phyloP scores from a whole-genome alignment of 2,113 vertebrate species.

The Corythaixoides concolor region DNA sequence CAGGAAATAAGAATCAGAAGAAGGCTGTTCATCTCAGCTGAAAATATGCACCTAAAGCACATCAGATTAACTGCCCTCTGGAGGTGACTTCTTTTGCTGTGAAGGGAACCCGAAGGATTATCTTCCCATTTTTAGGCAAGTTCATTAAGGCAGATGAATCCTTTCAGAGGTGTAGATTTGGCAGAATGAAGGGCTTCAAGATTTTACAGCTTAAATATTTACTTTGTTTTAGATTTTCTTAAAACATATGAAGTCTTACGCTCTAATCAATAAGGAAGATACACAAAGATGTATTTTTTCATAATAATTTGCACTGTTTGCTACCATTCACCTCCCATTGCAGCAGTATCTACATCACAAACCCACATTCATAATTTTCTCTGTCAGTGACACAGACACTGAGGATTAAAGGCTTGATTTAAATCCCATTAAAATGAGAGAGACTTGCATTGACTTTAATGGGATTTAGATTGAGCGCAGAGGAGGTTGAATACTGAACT shows the following conservation, averaged over 20 bases:
- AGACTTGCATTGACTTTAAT: conserved; percentile 44
- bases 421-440: conserved; percentile 52
- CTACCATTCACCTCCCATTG: neutral
- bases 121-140: neutral
- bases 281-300: neutral
- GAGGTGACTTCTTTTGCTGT: neutral
- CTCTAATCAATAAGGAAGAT: neutral
- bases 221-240: neutral
- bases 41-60: neutral
- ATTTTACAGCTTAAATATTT: neutral
- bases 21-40: neutral
- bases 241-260: neutral
- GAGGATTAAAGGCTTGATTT: conserved; percentile 42
- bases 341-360: neutral
- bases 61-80: neutral
- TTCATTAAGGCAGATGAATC: neutral
- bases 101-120: neutral
- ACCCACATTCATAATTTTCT: neutral
- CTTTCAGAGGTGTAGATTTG: neutral
- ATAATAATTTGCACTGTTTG: neutral
- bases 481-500: neutral
- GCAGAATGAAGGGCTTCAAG: neutral
- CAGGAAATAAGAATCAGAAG: neutral
- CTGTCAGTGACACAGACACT: neutral
- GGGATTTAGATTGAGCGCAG: conserved; percentile 41